Conservation (phyloP, 2,888 invertebrate genomes). For the Gymnosoma rotundatum region DNA sequence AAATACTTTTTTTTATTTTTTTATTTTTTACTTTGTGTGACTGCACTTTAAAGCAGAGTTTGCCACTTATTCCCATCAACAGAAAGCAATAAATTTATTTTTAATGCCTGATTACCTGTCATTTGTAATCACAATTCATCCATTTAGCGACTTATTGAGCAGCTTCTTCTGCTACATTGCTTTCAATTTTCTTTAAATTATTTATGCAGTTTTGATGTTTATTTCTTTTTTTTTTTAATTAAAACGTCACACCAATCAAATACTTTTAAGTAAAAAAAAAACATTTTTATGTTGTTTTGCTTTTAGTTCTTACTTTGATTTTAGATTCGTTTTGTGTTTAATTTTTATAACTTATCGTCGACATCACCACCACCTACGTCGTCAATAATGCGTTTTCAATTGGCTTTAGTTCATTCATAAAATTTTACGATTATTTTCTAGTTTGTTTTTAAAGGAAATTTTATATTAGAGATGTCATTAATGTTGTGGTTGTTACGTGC, state of each 20-base stretch:
- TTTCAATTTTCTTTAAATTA: conserved; percentile 18
- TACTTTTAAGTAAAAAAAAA: conserved; percentile 50
- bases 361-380: conserved; percentile 16
- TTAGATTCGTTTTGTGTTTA: conserved; percentile 11
- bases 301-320: conserved; percentile 1
- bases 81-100: conserved; percentile 33
- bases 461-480: conserved; percentile 32
- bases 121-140: conserved; percentile 54
- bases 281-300: conserved; percentile 31
- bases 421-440: conserved; percentile 53
- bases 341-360: conserved; percentile 9
- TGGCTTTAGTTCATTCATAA: conserved; percentile 61
- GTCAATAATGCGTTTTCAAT: conserved; percentile 45
- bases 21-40: too few species aligned
- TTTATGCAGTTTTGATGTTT: conserved; percentile 40
- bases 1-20: too few species aligned
- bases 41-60: neutral
- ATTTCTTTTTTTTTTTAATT: conserved; percentile 29
- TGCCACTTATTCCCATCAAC: conserved; percentile 9
- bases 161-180: conserved; percentile 2
- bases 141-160: neutral
- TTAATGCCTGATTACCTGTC: conserved; percentile 44
- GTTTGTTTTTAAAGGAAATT: conserved; percentile 15
- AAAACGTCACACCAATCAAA: conserved; percentile 53
- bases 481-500: neutral